Evolutionary conservation across 2,888 invertebrate genomes (phyloP), one percentile per base, ranked within the genome.

Genomic region (Acanthosoma haemorrhoidale): DNA sequence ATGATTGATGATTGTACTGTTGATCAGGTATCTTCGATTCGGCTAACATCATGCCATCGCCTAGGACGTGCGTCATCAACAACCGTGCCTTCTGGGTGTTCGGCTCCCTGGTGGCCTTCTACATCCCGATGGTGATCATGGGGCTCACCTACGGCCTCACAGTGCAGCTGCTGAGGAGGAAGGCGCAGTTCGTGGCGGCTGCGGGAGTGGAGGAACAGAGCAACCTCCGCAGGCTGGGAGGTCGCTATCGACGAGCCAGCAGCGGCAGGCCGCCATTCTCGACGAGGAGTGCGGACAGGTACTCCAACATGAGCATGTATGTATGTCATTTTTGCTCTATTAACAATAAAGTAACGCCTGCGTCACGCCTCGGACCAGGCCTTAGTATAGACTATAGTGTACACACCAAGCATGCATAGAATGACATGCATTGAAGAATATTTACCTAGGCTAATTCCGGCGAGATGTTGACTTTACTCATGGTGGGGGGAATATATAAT

Each of bases 101-200:
- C 80, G 96, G 96, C 18, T 96, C 95, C 0, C 82, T 95, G 78
- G 89, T 94, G 70, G 93, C 96, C 36, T 97, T 97, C 82, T 95
- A 96, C 83, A 90, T 96, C 75, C 96, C 96, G 4, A 93, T 96
- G 88, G 83, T 94, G 75, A 92, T 93, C 76, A 96, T 97, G 96
- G 90, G 95, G 73, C 87, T 92, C 70, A 92, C 94, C 1, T 96
- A 95, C 79, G 89, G 91, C 0, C 83, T 95, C 71, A 96, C 96
- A 1, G 92, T 96, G 31, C 89, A 92, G 75, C 82, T 96, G 75
- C 83, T 96, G 75, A 87, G 91, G 76, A 86, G 89, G 73, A 91
- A 91, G 77, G 91, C 91, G 0, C 83, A 87, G 73, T 84, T 91
- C 76, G 89, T 88, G 0, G 89, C 85, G 41, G 86, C 85, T 74